A percentile compares a stretch with the other conserved stretches of the same genome.
phyloP scores from a whole-genome alignment of 2,113 vertebrate species.

The Oncorhynchus clarkii region DNA sequence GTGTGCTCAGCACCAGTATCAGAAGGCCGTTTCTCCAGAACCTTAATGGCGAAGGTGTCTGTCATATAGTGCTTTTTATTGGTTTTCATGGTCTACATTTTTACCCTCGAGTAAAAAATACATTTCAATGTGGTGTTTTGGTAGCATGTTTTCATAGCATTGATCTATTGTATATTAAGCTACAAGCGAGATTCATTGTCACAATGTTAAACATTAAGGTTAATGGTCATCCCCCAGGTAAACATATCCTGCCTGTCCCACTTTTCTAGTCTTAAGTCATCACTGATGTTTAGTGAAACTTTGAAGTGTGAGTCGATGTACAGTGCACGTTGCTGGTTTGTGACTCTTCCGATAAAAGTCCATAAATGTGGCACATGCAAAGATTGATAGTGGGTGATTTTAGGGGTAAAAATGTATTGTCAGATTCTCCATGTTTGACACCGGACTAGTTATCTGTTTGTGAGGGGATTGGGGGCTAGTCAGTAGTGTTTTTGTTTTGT shows the following conservation, averaged over 20 bases:
- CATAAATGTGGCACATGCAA: too few species aligned
- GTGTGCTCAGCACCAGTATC: not conserved
- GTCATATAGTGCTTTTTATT: not conserved
- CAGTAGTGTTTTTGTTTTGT: too few species aligned
- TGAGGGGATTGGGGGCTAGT: too few species aligned
- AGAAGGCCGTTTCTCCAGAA: not conserved
- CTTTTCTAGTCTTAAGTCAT: constrained; percentile 45
- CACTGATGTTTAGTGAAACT: constrained; percentile 32
- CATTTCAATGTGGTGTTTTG: not conserved
- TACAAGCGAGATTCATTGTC: not conserved
- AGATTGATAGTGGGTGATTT: not conserved
- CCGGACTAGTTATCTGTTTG: too few species aligned
- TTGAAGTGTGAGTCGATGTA: constrained; percentile 45
- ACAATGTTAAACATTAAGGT: not conserved
- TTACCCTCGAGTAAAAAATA: not conserved
- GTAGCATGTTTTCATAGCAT: not conserved
- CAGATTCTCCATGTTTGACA: too few species aligned
- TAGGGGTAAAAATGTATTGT: too few species aligned
- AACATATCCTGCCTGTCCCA: not conserved
- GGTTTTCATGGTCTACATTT: not conserved
- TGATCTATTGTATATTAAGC: not conserved
- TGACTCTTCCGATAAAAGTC: not conserved
- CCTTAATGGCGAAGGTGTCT: not conserved
- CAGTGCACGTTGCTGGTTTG: constrained; percentile 21
- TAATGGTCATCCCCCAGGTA: not conserved